Conservation (phyloP, 2,888 invertebrate species). For the Limenitis camilla region DNA sequence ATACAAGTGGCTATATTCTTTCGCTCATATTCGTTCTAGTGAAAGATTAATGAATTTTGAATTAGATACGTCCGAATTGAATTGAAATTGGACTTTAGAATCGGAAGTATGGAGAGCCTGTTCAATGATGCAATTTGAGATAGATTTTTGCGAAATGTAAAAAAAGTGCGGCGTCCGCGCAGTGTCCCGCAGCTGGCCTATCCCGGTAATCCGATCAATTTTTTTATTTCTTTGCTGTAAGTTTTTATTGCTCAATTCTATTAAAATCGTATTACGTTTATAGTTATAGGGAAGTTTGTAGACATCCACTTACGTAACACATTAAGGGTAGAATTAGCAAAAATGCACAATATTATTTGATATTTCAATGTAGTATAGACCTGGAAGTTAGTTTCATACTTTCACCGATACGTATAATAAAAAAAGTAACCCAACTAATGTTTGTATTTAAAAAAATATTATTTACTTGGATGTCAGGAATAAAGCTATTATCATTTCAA, state of each 20-base stretch:
- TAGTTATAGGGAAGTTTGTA: slow-evolving; percentile 12
- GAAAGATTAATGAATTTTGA: slow-evolving; percentile 69
- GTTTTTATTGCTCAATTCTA: slow-evolving; percentile 31
- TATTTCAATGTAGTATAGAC: too few relatives aligned
- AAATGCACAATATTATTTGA: not conserved
- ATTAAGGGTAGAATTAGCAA: not conserved
- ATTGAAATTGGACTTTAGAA: slow-evolving; percentile 64
- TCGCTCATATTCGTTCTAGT: slow-evolving; percentile 39
- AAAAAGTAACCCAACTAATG: too few relatives aligned
- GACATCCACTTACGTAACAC: not conserved
- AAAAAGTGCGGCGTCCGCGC: slow-evolving; percentile 32
- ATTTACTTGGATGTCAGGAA: too few relatives aligned
- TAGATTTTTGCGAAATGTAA: slow-evolving; percentile 56
- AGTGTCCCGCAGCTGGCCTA: slow-evolving; percentile 6
- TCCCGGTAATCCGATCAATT: slow-evolving; percentile 65
- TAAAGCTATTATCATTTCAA: too few relatives aligned
- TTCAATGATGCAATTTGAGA: slow-evolving; percentile 60
- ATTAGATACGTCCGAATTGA: slow-evolving; percentile 69
- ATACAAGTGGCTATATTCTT: slow-evolving; percentile 55
- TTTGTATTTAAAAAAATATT: too few relatives aligned
- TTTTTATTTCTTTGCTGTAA: slow-evolving; percentile 40
- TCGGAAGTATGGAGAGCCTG: slow-evolving; percentile 63
- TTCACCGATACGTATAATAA: too few relatives aligned
- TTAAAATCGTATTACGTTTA: slow-evolving; percentile 10
- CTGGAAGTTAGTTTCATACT: too few relatives aligned